Conservation (phyloP, 2,888 invertebrate genomes). For the Eupithecia pulchellata region DNA sequence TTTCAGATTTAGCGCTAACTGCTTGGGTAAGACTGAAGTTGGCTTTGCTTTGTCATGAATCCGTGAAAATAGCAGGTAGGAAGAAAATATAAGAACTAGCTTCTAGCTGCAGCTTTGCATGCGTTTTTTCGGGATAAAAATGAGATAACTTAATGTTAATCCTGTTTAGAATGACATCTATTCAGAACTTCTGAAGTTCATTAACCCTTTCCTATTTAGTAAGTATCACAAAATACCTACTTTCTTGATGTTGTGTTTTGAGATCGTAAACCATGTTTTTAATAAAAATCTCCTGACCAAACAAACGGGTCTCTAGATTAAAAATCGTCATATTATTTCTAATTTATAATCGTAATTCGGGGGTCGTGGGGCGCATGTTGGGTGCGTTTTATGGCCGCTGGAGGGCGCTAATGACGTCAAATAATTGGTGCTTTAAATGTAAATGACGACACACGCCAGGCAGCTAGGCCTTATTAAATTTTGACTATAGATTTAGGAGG, state of each 20-base stretch:
- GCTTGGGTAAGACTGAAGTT: conserved; percentile 7
- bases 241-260: too few species aligned
- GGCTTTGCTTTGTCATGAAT: conserved; percentile 4
- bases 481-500: conserved; percentile 58
- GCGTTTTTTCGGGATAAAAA: not conserved
- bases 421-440: conserved; percentile 86
- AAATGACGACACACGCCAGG: conserved; percentile 80
- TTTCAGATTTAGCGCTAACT: conserved; percentile 51
- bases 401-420: conserved; percentile 84
- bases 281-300: conserved; percentile 17
- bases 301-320: conserved; percentile 62
- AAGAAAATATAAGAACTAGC: not conserved
- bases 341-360: conserved; percentile 77
- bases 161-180: not conserved
- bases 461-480: conserved; percentile 78
- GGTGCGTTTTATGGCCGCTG: conserved; percentile 82
- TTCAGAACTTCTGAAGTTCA: not conserved
- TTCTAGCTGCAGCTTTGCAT: not conserved
- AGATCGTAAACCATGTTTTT: conserved; percentile 14
- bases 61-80: not conserved
- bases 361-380: conserved; percentile 66
- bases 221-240: not conserved
- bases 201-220: not conserved
- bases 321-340: conserved; percentile 76
- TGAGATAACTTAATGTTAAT: too few species aligned